A percentile compares a stretch with the other conserved stretches of the same genome.
phyloP scores from a whole-genome alignment of 2,113 vertebrate species.

The Apteryx owenii region DNA sequence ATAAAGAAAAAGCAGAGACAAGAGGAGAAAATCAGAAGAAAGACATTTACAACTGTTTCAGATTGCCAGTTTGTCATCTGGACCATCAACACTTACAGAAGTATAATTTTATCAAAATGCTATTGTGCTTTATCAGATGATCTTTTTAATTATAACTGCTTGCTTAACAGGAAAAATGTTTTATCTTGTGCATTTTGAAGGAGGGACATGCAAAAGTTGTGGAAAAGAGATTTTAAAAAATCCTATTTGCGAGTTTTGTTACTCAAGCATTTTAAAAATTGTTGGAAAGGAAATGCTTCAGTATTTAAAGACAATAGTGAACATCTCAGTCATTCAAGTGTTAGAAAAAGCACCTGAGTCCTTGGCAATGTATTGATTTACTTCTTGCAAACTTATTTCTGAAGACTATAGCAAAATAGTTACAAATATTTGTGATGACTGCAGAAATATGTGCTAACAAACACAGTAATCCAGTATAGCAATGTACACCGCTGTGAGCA shows the following conservation, averaged over 20 bases:
- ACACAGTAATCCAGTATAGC: neutral
- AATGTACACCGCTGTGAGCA: neutral
- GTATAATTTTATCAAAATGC: neutral
- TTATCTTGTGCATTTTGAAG: neutral
- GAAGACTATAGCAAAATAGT: neutral
- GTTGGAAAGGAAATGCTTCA: neutral
- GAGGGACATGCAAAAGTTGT: neutral
- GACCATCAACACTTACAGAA: neutral
- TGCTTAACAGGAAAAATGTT: neutral
- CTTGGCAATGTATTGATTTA: neutral
- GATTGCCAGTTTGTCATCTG: neutral
- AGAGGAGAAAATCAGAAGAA: neutral
- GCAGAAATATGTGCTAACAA: neutral
- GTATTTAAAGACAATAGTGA: neutral
- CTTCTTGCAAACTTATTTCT: neutral
- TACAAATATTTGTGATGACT: neutral
- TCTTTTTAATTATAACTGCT: neutral
- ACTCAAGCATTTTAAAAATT: neutral
- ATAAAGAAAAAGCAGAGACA: neutral
- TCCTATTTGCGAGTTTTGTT: neutral
- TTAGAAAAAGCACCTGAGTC: neutral
- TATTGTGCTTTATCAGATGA: neutral
- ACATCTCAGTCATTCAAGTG: neutral
- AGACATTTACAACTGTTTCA: neutral
- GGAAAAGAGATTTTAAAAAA: neutral